These are phyloP conservation scores for Sebastes matsubarae DNA, from an alignment of 2,797 vertebrate genomes.

Conservation along the genomic window DNA sequence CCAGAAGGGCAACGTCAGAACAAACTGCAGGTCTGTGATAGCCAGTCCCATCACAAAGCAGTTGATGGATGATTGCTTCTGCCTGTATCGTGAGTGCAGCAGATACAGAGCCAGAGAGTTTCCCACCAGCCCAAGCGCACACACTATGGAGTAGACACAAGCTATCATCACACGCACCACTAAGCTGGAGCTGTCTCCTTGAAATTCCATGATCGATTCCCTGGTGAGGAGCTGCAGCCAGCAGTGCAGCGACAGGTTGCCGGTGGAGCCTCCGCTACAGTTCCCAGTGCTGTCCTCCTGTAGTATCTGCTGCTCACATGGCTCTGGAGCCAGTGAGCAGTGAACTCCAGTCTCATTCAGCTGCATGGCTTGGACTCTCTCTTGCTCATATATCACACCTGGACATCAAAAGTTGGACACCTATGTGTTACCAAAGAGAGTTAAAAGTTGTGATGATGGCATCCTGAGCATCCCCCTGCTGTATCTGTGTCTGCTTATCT, in stretches of 20 bases:
- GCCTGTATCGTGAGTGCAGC: slow-evolving; percentile 81
- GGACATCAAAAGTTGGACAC: slow-evolving; percentile 29
- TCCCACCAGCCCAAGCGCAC: slow-evolving; percentile 83
- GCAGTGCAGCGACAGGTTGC: slow-evolving; percentile 83
- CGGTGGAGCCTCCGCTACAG: slow-evolving; percentile 52
- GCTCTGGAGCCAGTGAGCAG: slow-evolving; percentile 66
- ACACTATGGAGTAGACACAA: slow-evolving; percentile 84
- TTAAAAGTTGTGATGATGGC: slow-evolving; percentile 9
- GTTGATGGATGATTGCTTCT: slow-evolving; percentile 82
- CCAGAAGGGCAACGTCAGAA: slow-evolving; percentile 84
- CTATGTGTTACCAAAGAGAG: neutral
- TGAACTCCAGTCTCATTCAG: slow-evolving; percentile 73
- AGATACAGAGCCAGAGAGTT: slow-evolving; percentile 85
- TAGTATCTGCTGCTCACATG: slow-evolving; percentile 68
- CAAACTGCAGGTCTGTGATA: slow-evolving; percentile 83
- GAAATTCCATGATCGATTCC: slow-evolving; percentile 78
- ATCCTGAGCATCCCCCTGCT: neutral
- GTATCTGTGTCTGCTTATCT: slow-evolving; percentile 1
- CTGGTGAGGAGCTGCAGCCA: slow-evolving; percentile 82
- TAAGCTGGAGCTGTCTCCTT: slow-evolving; percentile 78
- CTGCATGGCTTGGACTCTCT: slow-evolving; percentile 65
- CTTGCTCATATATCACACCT: slow-evolving; percentile 38
- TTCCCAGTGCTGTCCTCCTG: slow-evolving; percentile 72
- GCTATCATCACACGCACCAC: slow-evolving; percentile 82
- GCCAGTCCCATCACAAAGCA: slow-evolving; percentile 85